Percentiles rank a stretch among this genome's conserved stretches.
Evolutionary conservation across 1,140 invertebrate species (phyloP).

Genomic region (Drosophila grimshawi): DNA sequence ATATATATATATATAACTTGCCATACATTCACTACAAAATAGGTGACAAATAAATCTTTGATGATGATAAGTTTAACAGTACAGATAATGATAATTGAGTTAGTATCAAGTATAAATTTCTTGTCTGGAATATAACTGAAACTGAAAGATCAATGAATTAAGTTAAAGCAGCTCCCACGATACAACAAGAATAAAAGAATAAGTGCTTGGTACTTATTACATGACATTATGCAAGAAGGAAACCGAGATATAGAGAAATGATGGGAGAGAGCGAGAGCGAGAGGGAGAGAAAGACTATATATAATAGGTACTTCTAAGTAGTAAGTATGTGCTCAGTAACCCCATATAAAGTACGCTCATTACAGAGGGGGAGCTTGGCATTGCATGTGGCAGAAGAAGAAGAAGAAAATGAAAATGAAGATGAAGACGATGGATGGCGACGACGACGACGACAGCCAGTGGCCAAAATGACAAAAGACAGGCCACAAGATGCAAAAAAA

Average conservation of each 20-base stretch:
- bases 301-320: constrained; percentile 15
- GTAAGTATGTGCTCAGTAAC: constrained; percentile 49
- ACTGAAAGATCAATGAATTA: constrained; percentile 29
- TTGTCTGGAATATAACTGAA: not conserved
- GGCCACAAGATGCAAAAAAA: constrained; percentile 10
- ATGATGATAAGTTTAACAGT: not conserved
- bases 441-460: constrained; percentile 44
- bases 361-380: constrained; percentile 48
- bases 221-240: not conserved
- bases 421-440: constrained; percentile 31
- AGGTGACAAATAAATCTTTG: not conserved
- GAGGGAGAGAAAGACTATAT: not conserved
- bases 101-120: not conserved
- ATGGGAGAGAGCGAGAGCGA: not conserved
- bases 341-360: constrained; percentile 71
- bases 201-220: constrained; percentile 3
- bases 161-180: constrained; percentile 36
- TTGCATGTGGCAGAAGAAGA: constrained; percentile 35
- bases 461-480: constrained; percentile 45
- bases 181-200: constrained; percentile 2
- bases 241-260: not conserved
- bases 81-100: not conserved
- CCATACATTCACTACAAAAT: too few relatives aligned
- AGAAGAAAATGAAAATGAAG: constrained; percentile 24
- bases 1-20: too few relatives aligned